Conservation (phyloP, 2,797 vertebrate species). For the Silurus aristotelis region DNA sequence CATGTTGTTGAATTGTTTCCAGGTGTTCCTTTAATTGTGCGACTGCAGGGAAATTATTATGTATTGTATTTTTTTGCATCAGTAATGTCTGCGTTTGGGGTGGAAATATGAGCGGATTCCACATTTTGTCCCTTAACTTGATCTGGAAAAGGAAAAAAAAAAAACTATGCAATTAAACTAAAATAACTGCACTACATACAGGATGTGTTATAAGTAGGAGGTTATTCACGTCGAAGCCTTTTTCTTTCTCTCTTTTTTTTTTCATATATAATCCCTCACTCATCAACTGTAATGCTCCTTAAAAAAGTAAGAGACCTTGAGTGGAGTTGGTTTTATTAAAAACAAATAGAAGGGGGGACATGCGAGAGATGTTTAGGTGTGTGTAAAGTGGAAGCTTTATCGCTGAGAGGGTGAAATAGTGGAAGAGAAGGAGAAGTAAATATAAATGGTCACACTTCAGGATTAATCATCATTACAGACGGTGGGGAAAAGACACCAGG, state of each 20-base stretch:
- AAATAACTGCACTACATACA: not conserved
- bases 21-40: too few species aligned
- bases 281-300: not conserved
- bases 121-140: too few species aligned
- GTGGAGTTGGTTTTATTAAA: not conserved
- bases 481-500: not conserved
- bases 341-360: not conserved
- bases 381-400: not conserved
- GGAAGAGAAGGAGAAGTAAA: not conserved
- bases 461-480: not conserved
- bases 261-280: slow-evolving; percentile 2
- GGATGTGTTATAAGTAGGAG: not conserved
- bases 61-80: too few species aligned
- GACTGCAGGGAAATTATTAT: too few species aligned
- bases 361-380: not conserved
- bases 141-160: too few species aligned
- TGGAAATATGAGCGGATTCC: too few species aligned
- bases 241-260: not conserved
- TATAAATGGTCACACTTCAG: not conserved
- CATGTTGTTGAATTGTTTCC: too few species aligned
- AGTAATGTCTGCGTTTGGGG: too few species aligned
- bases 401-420: not conserved
- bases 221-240: not conserved
- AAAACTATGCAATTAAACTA: too few species aligned
- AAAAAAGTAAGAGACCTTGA: not conserved